Evolutionary conservation across 2,888 invertebrate genomes (phyloP), one percentile per base, ranked within the genome.

Genomic region (Mellilla xanthometata): DNA sequence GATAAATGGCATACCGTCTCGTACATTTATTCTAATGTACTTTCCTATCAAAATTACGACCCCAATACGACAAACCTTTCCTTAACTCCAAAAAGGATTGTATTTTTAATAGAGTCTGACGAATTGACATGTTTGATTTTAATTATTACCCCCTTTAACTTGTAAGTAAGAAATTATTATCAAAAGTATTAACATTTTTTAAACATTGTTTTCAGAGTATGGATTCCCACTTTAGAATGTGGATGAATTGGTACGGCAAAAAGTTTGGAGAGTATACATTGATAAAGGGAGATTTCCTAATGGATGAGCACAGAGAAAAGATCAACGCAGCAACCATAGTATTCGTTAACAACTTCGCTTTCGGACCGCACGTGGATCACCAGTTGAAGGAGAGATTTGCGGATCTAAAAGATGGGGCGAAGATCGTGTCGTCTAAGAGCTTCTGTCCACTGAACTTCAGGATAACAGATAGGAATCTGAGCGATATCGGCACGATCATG

Each of bases 291-390:
- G 99, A 99, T 82, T 99, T 99, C 86, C 88, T 99, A 57, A 93
- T 94, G 63, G 96, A 97, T 67, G 95, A 97, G 71, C 96, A 97
- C 81, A 94, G 96, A 59, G 98, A 99, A 76, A 96, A 96, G 81
- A 98, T 99, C 62, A 97, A 96, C 63, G 94, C 95, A 62, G 96
- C 98, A 7, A 95, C 97, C 24, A 95, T 99, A 71, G 97, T 99
- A 52, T 99, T 99, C 90, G 99, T 99, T 27, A 99, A 99, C 90
- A 99, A 99, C 91, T 99, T 98, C 90, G 99, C 99, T 28, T 99
- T 99, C 84, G 98, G 98, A 7, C 98, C 99, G 13, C 94, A 95
- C 56, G 98, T 99, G 15, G 99, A 99, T 89, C 98, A 99, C 84
- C 95, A 97, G 90, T 83, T 99, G 59, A 99, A 99, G 83, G 96